Evolutionary conservation across 2,888 invertebrate genomes (phyloP), one percentile per base, ranked within the genome.

Genomic region (Protula sp.): DNA sequence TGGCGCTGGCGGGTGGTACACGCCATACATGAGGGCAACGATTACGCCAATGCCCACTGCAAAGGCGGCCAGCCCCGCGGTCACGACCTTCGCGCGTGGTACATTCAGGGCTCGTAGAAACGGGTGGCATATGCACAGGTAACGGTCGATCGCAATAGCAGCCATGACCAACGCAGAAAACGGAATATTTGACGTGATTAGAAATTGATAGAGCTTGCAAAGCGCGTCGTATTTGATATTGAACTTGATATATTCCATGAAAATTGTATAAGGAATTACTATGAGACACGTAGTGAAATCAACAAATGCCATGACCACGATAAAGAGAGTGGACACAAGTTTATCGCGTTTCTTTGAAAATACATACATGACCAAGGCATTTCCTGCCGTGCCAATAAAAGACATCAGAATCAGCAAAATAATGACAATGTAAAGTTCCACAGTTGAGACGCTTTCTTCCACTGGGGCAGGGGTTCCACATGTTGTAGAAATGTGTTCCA

Each of bases 311-410:
- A 76, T 56, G 1, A 31, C 71, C n/a, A 76, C 63, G 31, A 76
- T 76, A 55, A 76, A 76, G 22, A 76, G 70, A 3, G 76, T 75
- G 9, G 50, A 50, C 22, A 50, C 75, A 53, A 74, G 66, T 55
- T 74, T 74, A 63, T 76, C 73, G 24, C 72, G 67, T 19, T 74
- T 73, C 55, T 67, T 64, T 14, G 70, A 65, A 63, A 76, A 79
- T 38, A 78, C 77, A 68, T 76, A 77, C 48, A 79, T 67, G 2
- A 78, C 78, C 4, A 78, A 64, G 3, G 74, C 72, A 62, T 79
- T 78, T 3, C 79, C 78, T 27, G 74, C 65, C 2, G 73, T 71
- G 5, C 79, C 79, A 14, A 75, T 62, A 19, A 77, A 63, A 55
- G 70, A 70, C 45, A 78, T 72, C 28, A 75, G 30, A 3, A 70